Percentiles rank a stretch among this genome's conserved stretches.
phyloP scores from a whole-genome alignment of 2,888 invertebrate genomes.

The Pegoplata infirma region DNA sequence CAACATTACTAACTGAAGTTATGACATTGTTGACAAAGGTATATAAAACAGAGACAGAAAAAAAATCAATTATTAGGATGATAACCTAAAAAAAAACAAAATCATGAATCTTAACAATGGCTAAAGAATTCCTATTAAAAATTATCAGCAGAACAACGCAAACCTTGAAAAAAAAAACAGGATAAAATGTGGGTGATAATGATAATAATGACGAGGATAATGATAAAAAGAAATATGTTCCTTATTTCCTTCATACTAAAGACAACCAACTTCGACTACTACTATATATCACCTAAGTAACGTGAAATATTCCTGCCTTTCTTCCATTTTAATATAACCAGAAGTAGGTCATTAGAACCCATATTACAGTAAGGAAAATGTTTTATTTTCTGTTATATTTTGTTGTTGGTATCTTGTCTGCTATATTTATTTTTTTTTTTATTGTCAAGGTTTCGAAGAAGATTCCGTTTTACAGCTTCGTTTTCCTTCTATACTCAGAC shows the following conservation, averaged over 20 bases:
- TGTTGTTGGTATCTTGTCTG: slow-evolving; percentile 37
- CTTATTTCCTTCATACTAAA: not conserved
- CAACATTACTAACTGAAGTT: no score
- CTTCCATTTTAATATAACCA: not conserved
- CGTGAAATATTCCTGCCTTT: not conserved
- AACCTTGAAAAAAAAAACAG: not conserved
- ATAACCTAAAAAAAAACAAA: not conserved
- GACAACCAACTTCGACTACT: no score
- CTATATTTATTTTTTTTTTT: slow-evolving; percentile 44
- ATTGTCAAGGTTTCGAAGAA: slow-evolving; percentile 60
- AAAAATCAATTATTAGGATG: not conserved
- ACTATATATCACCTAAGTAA: not conserved
- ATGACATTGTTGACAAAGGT: no score
- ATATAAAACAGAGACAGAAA: not conserved
- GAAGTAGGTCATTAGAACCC: slow-evolving; percentile 57
- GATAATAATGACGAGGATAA: not conserved
- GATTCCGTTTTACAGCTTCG: slow-evolving; percentile 21
- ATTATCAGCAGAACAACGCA: not conserved
- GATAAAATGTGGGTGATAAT: not conserved
- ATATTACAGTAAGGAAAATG: slow-evolving; percentile 15
- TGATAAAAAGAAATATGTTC: not conserved
- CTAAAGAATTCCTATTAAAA: not conserved
- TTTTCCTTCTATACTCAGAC: not conserved
- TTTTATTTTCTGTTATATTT: slow-evolving; percentile 15
- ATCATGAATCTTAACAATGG: not conserved